Evolutionary conservation across 2,113 vertebrate species (phyloP), one percentile per base, ranked within the genome.

Genomic region (Marmota flaviventris): DNA sequence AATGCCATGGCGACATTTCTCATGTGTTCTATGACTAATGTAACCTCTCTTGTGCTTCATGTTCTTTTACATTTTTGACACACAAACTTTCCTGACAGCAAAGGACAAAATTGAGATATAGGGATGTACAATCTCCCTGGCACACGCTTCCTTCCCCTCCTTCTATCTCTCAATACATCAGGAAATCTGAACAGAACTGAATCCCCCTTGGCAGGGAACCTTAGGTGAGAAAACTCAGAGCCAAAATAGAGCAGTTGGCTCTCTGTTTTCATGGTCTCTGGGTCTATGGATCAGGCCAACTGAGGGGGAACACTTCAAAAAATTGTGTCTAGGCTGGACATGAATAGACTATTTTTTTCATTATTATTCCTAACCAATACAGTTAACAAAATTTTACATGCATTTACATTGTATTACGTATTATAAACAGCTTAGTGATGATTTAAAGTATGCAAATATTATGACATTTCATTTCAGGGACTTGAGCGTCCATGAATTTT

Each of bases 111-210:
- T 14, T 4, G 25, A 76, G 45, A 37, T 8, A n/a, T 2, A 61
- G 18, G 22, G 1, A 10, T 32, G 61, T 0, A 8, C 0, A 22
- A 17, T 58, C 32, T 88, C 25, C 24, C n/a, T 14, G 11, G 42
- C 32, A 45, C 10, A 14, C 0, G 0, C 34, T 39, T 45, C 27
- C 24, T 51, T n/a, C 7, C 16, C 37, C 32, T 37, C 6, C 6
- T 2, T 37, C 11, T 39, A 61, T 3, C n/a, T 84, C 11, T 56
- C 17, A 84, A 0, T 25, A 12, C 18, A 75, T 24, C 85, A 29
- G 11, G 22, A 84, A 93, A 76, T 32, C 6, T 45, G 24, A 48
- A 25, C 37, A 56, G 48, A 58, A 67, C 4, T 8, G 45, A 45
- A 32, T 65, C 17, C 51, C 65, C 5, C 13, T 78, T 51, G 22